Percentiles rank a stretch among this genome's conserved stretches.
Evolutionary conservation across 2,113 vertebrate genomes (phyloP).

Genomic region (human (Homo sapiens)): DNA sequence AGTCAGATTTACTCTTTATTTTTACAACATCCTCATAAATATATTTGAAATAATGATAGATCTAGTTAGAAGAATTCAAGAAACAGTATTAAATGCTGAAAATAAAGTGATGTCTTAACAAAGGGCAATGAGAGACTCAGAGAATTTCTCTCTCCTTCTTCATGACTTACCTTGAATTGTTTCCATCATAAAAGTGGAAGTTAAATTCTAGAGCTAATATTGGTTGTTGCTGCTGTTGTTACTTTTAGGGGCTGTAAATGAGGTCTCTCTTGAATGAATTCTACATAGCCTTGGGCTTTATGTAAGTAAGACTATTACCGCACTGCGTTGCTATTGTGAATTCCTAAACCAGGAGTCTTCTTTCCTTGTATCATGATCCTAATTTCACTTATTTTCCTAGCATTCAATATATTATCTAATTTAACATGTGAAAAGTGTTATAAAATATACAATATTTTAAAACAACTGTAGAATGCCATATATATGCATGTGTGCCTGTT

Average conservation of each 20-base stretch:
- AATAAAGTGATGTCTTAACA: background rate
- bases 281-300: background rate
- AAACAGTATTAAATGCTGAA: background rate
- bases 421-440: background rate
- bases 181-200: background rate
- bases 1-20: background rate
- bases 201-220: background rate
- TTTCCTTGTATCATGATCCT: background rate
- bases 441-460: too few species aligned
- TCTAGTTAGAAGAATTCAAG: background rate
- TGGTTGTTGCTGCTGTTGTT: background rate
- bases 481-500: too few species aligned
- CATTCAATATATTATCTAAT: background rate
- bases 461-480: background rate
- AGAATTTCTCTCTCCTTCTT: background rate
- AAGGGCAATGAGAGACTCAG: background rate
- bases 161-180: background rate
- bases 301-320: background rate
- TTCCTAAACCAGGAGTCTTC: background rate
- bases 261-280: background rate
- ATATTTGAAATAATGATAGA: constrained; percentile 20
- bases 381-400: background rate
- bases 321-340: background rate
- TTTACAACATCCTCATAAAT: background rate
- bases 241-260: background rate